These are phyloP conservation scores for Pogonophryne albipinna DNA, from an alignment of 2,797 vertebrate species.

Conservation along the genomic window DNA sequence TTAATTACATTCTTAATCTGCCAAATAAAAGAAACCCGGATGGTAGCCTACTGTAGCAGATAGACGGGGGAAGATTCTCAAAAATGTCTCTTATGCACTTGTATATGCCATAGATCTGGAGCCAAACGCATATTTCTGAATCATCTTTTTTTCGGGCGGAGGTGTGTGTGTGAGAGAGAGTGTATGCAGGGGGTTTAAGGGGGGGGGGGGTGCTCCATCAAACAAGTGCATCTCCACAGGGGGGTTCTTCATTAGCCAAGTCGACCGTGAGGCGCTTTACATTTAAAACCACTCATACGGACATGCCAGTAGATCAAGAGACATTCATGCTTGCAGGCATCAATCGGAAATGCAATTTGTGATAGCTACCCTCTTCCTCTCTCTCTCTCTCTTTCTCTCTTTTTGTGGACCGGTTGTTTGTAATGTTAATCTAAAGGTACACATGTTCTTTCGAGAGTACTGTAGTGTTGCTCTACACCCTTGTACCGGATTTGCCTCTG, in stretches of 20 bases:
- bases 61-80: not conserved
- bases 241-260: constrained; percentile 57
- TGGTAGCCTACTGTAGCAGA: constrained; percentile 16
- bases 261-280: constrained; percentile 51
- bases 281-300: constrained; percentile 33
- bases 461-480: constrained; percentile 27
- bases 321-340: constrained; percentile 24
- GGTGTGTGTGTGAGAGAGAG: constrained; percentile 38
- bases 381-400: not conserved
- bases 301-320: constrained; percentile 37
- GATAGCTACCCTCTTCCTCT: constrained; percentile 14
- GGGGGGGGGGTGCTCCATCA: not conserved
- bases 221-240: constrained; percentile 25
- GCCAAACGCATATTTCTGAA: constrained; percentile 53
- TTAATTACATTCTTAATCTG: constrained; percentile 31
- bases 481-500: constrained; percentile 35
- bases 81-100: constrained; percentile 10
- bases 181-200: not conserved
- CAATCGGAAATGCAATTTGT: constrained; percentile 51
- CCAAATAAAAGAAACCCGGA: constrained; percentile 16
- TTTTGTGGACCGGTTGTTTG: not conserved
- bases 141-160: constrained; percentile 52
- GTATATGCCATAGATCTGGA: constrained; percentile 14
- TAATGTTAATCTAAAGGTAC: not conserved
- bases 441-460: constrained; percentile 30